phyloP scores from a whole-genome alignment of 2,888 invertebrate species.

The Agonopterix subpropinquella region DNA sequence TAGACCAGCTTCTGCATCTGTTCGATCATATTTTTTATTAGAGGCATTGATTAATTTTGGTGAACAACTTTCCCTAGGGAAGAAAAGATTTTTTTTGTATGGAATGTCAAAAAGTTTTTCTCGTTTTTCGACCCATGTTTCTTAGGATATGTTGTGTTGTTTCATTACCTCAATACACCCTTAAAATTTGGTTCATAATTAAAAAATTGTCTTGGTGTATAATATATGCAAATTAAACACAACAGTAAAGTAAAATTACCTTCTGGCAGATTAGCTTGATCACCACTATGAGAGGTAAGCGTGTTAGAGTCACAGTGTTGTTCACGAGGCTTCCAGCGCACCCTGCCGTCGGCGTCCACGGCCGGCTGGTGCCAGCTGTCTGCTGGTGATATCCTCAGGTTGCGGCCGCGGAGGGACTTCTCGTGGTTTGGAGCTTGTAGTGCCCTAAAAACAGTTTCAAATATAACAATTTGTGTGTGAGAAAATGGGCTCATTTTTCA shows the following conservation, averaged over 20 bases:
- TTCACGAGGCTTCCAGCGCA: slow-evolving; percentile 42
- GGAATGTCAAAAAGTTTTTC: no score
- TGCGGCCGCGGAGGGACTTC: slow-evolving; percentile 46
- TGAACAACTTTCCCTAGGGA: no score
- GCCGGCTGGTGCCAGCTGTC: slow-evolving; percentile 79
- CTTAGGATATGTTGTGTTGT: no score
- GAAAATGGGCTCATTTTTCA: no score
- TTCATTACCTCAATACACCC: no score
- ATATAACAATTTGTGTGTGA: no score
- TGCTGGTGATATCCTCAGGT: slow-evolving; percentile 70
- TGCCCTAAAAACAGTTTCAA: slow-evolving; percentile 31
- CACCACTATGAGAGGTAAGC: slow-evolving; percentile 1
- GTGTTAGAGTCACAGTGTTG: slow-evolving; percentile 10
- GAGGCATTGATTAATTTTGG: no score
- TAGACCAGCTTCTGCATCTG: background rate
- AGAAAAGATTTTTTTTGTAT: no score
- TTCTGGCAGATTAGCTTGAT: background rate
- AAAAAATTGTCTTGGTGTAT: no score
- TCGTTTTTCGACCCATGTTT: no score
- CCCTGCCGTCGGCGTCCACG: slow-evolving; percentile 47
- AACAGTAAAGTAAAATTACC: background rate
- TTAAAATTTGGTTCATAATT: no score
- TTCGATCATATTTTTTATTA: background rate
- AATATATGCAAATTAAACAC: background rate
- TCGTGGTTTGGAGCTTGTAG: slow-evolving; percentile 54